Conservation (phyloP, 2,113 vertebrate genomes). For the Cyanoramphus novaezelandiae region DNA sequence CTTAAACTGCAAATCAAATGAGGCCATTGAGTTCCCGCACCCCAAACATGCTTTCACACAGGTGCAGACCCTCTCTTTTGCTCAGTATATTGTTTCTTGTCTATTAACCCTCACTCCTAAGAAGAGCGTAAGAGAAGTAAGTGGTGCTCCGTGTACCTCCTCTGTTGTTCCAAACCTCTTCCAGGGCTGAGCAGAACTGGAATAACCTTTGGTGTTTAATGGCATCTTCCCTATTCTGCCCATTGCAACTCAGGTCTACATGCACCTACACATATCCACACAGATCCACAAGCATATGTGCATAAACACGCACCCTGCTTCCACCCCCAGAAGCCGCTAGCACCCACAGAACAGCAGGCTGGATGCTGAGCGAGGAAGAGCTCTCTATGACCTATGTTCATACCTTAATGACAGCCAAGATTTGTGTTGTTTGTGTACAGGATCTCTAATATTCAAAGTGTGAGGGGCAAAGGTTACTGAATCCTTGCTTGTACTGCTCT, state of each 20-base stretch:
- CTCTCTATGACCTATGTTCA: background rate
- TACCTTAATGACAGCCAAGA: background rate
- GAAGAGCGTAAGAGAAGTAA: background rate
- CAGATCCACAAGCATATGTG: fast-evolving
- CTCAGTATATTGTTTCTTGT: background rate
- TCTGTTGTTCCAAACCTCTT: background rate
- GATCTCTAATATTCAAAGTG: background rate
- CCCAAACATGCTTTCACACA: background rate
- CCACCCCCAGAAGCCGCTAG: background rate
- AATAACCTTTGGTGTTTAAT: background rate
- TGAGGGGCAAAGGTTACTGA: background rate
- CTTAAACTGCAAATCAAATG: background rate
- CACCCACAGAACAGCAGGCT: background rate
- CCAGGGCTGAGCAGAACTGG: background rate
- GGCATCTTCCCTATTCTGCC: background rate
- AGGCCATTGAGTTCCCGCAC: background rate
- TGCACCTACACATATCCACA: background rate
- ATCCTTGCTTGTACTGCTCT: background rate
- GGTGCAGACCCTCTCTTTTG: background rate
- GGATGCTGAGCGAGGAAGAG: background rate
- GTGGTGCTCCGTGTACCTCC: background rate
- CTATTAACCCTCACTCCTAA: background rate
- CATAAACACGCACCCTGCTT: background rate
- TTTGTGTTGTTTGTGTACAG: background rate
- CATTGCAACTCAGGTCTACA: background rate